phyloP scores from a whole-genome alignment of 1,140 invertebrate species.

The Nasonia longicornis region DNA sequence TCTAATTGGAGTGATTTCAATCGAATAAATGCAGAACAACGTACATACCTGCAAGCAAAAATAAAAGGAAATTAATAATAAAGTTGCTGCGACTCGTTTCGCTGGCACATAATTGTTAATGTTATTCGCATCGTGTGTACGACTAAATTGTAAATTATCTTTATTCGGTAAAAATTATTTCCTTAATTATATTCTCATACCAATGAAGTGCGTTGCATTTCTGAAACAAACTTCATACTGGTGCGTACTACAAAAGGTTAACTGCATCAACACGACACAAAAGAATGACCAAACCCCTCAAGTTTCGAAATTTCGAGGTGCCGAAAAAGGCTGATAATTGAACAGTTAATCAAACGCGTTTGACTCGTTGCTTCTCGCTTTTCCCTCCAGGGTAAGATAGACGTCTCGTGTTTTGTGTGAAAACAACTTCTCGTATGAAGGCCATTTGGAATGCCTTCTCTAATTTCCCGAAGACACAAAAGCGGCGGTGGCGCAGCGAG shows the following conservation, averaged over 20 bases:
- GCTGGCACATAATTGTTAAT: too few species aligned
- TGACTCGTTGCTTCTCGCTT: not conserved
- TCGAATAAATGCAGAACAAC: not conserved
- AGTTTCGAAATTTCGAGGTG: not conserved
- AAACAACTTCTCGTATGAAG: conserved; percentile 27
- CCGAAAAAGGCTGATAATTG: not conserved
- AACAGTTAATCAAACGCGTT: conserved; percentile 24
- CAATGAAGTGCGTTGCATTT: too few species aligned
- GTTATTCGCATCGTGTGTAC: too few species aligned
- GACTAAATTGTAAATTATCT: too few species aligned
- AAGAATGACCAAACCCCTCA: not conserved
- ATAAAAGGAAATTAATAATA: not conserved
- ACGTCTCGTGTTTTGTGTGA: conserved; percentile 39
- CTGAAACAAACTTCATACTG: too few species aligned
- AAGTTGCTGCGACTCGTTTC: not conserved
- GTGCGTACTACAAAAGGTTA: not conserved
- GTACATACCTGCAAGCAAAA: not conserved
- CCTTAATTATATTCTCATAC: too few species aligned
- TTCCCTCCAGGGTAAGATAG: not conserved
- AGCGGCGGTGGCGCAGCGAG: not conserved
- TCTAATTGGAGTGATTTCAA: not conserved
- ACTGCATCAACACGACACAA: not conserved
- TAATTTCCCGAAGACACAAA: conserved; percentile 42
- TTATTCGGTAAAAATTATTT: too few species aligned
- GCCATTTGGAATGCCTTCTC: conserved; percentile 12